phyloP scores from a whole-genome alignment of 2,888 invertebrate species.

The Drosophila subquinaria region DNA sequence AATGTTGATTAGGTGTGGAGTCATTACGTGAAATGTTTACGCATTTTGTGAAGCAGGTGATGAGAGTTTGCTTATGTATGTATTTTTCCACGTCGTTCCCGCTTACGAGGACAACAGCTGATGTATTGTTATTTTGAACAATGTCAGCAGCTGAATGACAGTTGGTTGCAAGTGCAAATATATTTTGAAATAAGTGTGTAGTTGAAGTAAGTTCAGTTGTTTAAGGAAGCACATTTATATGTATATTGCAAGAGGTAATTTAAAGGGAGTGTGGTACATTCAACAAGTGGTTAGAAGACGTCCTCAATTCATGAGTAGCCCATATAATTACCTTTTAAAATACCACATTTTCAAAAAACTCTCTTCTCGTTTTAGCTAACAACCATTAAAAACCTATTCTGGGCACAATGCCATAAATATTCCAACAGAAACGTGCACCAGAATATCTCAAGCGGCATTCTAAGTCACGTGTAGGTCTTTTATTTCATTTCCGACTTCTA shows the following conservation, averaged over 20 bases:
- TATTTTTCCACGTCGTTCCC: background rate
- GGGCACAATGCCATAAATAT: slow-evolving; percentile 14
- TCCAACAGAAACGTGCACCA: slow-evolving; percentile 4
- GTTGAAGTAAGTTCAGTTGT: background rate
- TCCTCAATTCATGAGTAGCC: background rate
- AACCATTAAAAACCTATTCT: background rate
- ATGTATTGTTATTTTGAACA: slow-evolving; percentile 1
- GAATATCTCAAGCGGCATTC: background rate
- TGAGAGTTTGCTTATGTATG: slow-evolving; percentile 12
- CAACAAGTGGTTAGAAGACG: too few relatives aligned
- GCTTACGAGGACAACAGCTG: background rate
- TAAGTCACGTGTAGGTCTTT: slow-evolving; percentile 33
- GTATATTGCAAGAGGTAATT: too few relatives aligned
- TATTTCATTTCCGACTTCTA: slow-evolving; percentile 41
- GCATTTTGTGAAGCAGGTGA: slow-evolving; percentile 52
- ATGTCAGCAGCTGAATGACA: background rate
- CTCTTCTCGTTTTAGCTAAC: background rate
- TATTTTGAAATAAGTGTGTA: too few relatives aligned
- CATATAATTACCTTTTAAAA: background rate
- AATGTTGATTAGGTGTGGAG: slow-evolving; percentile 77
- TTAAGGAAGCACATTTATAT: background rate
- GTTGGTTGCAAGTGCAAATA: background rate
- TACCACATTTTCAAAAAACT: background rate
- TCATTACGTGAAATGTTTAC: slow-evolving; percentile 75
- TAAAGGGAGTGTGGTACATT: too few relatives aligned